A percentile compares a stretch with the other conserved stretches of the same genome.
These are phyloP conservation scores for Eumaeus atala DNA, from an alignment of 1,140 invertebrate genomes.

Conservation along the genomic window DNA sequence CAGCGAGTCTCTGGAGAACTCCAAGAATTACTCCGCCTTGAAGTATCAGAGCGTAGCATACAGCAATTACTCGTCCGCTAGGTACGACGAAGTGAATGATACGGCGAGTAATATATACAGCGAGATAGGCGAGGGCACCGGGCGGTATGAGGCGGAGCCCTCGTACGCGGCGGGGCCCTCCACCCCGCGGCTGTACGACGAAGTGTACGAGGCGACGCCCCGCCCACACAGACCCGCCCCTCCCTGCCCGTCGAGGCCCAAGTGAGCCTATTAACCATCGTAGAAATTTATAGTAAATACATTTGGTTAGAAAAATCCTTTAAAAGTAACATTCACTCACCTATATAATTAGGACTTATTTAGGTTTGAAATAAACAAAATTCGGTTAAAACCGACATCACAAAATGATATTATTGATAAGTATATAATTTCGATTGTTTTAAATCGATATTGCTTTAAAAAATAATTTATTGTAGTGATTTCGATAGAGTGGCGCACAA, in stretches of 20 bases:
- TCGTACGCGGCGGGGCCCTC: constrained; percentile 21
- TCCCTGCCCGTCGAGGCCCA: constrained; percentile 50
- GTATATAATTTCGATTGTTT: too few relatives aligned
- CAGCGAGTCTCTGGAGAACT: constrained; percentile 54
- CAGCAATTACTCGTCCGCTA: constrained; percentile 33
- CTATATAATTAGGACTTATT: too few relatives aligned
- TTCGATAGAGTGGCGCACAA: not conserved
- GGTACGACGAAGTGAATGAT: constrained; percentile 54
- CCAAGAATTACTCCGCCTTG: constrained; percentile 57
- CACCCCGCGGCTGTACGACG: constrained; percentile 51
- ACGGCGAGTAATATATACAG: constrained; percentile 53
- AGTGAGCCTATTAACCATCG: not conserved
- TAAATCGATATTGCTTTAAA: too few relatives aligned
- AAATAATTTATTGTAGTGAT: too few relatives aligned
- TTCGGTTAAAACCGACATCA: not conserved
- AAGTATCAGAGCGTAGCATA: constrained; percentile 61
- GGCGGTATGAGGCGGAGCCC: constrained; percentile 1
- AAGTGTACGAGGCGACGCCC: constrained; percentile 49
- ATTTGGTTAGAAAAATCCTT: too few relatives aligned
- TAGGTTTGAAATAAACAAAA: constrained; percentile 18
- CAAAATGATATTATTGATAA: not conserved
- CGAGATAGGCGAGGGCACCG: constrained; percentile 41
- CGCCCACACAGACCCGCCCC: constrained; percentile 61
- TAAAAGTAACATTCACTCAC: too few relatives aligned
- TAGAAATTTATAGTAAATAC: constrained; percentile 2